Evolutionary conservation across 2,797 vertebrate genomes (phyloP).

Genomic region (Gambelia wislizenii): DNA sequence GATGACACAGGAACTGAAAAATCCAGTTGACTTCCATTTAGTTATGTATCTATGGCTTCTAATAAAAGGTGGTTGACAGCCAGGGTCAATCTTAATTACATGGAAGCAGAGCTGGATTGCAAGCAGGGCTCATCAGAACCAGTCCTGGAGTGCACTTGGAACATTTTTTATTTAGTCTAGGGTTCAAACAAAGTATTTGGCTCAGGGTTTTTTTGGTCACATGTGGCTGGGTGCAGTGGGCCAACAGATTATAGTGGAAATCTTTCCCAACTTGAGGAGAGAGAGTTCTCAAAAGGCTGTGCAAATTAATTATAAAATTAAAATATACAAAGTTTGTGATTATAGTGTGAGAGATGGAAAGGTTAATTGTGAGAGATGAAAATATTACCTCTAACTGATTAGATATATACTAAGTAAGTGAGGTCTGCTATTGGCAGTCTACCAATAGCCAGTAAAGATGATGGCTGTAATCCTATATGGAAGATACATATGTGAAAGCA

Average conservation of each 20-base stretch:
- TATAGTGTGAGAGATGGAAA: too few relatives aligned
- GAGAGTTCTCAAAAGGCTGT: too few relatives aligned
- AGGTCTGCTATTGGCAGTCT: background rate
- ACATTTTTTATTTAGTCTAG: background rate
- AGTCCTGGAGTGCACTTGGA: background rate
- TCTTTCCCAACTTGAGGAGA: too few relatives aligned
- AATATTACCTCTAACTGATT: too few relatives aligned
- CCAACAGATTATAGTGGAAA: too few relatives aligned
- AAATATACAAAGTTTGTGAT: too few relatives aligned
- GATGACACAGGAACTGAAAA: background rate
- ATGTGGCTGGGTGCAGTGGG: background rate
- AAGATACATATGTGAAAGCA: too few relatives aligned
- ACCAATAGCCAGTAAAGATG: background rate
- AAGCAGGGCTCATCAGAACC: background rate
- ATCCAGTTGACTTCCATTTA: conserved; percentile 15
- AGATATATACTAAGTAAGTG: background rate
- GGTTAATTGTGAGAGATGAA: too few relatives aligned
- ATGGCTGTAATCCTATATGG: background rate
- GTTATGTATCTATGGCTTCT: background rate
- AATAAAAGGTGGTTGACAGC: conserved; percentile 8
- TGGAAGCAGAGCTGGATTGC: background rate
- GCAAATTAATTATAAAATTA: too few relatives aligned
- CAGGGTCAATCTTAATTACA: background rate
- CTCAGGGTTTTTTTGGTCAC: background rate
- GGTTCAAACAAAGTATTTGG: background rate